Base-by-base conservation (phyloP, 2,797 vertebrate genomes). In the Coranthus polyacanthus region DNA sequence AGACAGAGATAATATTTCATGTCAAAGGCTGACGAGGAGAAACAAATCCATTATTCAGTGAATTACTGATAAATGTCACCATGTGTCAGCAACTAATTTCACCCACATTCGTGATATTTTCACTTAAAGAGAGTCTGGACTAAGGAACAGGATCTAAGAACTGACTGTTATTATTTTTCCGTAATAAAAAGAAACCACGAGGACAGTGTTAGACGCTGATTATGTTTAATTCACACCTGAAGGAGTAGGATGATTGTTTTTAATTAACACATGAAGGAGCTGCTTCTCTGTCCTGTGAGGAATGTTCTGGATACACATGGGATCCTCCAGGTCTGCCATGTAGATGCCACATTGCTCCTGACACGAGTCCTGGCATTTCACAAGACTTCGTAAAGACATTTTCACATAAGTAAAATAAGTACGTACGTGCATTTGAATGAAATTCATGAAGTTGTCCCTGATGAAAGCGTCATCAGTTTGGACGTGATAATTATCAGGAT, bases 241-340 rank as follows among this genome's bases (percentile, higher is more conserved):
- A 75, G 60, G 74, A 66, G 62, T 17, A 22, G 20, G 54, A 64
- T 66, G 56, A 81, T 89, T 90, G 72, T 80, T 92, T 95, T 94
- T 93, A 90, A 93, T 93, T 94, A 91, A 74, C 91, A 92, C 76
- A 49, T 80, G 72, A 82, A 78, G 72, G 74, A 72, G 66, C 22
- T 26, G 61, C 70, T 87, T 87, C 75, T 93, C 83, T 79, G 74
- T 73, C 63, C 29, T 57, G 82, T 92, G 79, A 93, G 72, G 75
- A 94, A 93, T 96, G 92, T 75, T 54, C 77, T 81, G 52, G 75
- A 6, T 59, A 59, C 79, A 72, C 75, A 64, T 56, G 72, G 68
- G 83, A 83, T 74, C 68, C 63, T 61, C 41, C 38, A 15, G 32
- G 85, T 81, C 67, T 64, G 44, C 16, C 83, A 57, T 73, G 85